These are phyloP conservation scores for Tangara arthus DNA, from an alignment of 2,797 vertebrate species.

Conservation along the genomic window DNA sequence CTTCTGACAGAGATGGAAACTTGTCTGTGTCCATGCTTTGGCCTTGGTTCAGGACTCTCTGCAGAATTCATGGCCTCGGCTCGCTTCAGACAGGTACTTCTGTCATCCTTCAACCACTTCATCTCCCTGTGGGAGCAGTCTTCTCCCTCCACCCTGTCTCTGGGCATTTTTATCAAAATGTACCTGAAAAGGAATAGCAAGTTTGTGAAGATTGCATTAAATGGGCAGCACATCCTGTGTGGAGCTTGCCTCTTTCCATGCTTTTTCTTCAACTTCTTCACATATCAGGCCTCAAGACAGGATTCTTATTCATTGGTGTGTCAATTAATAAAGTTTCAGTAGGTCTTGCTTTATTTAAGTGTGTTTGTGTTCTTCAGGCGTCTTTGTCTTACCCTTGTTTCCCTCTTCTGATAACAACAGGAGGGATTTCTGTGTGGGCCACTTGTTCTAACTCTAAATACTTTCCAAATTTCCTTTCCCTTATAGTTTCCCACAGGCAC, in stretches of 20 bases:
- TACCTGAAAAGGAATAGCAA: not conserved
- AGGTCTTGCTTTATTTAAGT: not conserved
- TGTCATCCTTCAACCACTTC: not conserved
- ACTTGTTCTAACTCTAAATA: not conserved
- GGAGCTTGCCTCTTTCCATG: not conserved
- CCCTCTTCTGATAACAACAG: not conserved
- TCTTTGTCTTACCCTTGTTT: slow-evolving; percentile 4
- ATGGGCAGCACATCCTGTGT: not conserved
- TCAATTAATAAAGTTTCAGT: not conserved
- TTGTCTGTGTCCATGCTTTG: not conserved
- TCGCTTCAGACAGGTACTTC: rapidly evolving
- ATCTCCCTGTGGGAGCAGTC: not conserved
- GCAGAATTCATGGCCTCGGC: not conserved
- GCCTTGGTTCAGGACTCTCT: not conserved
- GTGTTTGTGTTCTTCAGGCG: not conserved
- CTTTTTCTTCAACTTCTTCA: not conserved
- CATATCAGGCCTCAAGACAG: not conserved
- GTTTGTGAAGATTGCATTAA: not conserved
- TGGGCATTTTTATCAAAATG: not conserved
- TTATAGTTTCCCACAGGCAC: slow-evolving; percentile 49
- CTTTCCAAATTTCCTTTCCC: slow-evolving; percentile 54
- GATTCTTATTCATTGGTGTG: not conserved
- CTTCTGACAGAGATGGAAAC: not conserved
- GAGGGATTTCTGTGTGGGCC: slow-evolving; percentile 32
- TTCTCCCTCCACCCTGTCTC: not conserved